Conservation (phyloP, 1,140 invertebrate genomes). For the Zaprionus capensis region DNA sequence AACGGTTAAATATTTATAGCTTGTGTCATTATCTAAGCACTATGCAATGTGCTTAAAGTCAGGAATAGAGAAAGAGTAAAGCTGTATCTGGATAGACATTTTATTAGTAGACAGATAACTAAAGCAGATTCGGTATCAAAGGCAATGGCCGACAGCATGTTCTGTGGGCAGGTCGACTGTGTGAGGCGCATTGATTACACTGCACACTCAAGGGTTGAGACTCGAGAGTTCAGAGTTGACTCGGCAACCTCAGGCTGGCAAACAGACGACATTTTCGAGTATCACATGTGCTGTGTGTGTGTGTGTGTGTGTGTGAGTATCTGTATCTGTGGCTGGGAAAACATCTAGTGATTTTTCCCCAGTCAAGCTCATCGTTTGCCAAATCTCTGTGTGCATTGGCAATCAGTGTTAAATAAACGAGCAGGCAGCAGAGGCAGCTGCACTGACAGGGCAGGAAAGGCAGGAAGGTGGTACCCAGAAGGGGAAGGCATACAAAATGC, state of each 20-base stretch:
- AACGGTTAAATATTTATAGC: neutral
- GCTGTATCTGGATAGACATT: neutral
- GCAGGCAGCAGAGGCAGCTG: conserved; percentile 34
- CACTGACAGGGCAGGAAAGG: conserved; percentile 16
- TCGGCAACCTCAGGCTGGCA: conserved; percentile 48
- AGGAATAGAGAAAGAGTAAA: neutral
- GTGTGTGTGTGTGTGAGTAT: neutral
- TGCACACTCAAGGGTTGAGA: conserved; percentile 26
- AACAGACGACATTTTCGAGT: conserved; percentile 28
- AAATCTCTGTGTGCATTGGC: conserved; percentile 76
- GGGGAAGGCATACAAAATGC: conserved; percentile 52
- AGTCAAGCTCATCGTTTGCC: conserved; percentile 44
- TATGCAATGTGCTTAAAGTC: neutral
- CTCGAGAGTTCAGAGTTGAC: conserved; percentile 56
- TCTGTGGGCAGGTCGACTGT: neutral
- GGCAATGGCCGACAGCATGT: conserved; percentile 56
- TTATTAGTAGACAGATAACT: conserved; percentile 27
- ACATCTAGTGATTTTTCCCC: conserved; percentile 17
- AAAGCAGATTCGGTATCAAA: conserved; percentile 18
- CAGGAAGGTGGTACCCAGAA: neutral
- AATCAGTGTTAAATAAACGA: conserved; percentile 82
- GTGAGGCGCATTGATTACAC: conserved; percentile 52
- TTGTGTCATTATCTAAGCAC: neutral
- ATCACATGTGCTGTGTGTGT: conserved; percentile 10
- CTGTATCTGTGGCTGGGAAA: conserved; percentile 13